Conservation (phyloP, 2,888 invertebrate genomes). For the Drosophila anceps region DNA sequence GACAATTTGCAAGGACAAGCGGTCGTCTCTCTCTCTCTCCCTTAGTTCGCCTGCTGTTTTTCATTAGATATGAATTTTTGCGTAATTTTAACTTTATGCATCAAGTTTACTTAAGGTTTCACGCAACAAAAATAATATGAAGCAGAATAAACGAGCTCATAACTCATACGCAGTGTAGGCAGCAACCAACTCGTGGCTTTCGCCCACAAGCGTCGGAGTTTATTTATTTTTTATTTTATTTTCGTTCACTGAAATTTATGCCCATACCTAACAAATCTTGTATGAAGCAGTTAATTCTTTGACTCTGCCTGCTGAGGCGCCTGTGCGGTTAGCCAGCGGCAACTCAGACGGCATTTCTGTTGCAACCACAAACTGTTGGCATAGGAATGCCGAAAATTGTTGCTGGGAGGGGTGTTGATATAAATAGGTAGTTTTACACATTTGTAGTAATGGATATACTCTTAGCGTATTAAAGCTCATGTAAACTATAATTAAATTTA, state of each 20-base stretch:
- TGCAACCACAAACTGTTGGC: constrained; percentile 53
- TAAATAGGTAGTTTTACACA: constrained; percentile 24
- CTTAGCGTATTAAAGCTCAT: neutral
- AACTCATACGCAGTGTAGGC: constrained; percentile 60
- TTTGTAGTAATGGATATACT: neutral
- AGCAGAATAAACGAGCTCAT: constrained; percentile 48
- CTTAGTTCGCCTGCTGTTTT: constrained; percentile 16
- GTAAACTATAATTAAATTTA: neutral
- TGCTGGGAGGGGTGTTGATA: neutral
- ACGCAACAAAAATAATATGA: constrained; percentile 45
- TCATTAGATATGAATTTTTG: constrained; percentile 36
- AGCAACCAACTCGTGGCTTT: constrained; percentile 17
- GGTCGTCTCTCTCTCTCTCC: constrained; percentile 1
- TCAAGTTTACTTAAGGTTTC: constrained; percentile 51
- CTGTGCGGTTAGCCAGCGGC: constrained; percentile 25
- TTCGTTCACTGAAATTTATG: constrained; percentile 12
- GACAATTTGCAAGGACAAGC: constrained; percentile 33
- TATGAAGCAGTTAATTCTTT: constrained; percentile 64
- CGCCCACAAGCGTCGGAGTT: constrained; percentile 13
- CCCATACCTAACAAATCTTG: constrained; percentile 63
- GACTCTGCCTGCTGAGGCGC: constrained; percentile 30
- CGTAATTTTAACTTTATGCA: constrained; percentile 26
- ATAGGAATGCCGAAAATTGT: constrained; percentile 21
- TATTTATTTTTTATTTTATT: constrained; percentile 17
- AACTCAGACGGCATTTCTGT: constrained; percentile 1